phyloP scores from a whole-genome alignment of 1,140 invertebrate genomes.

The Nebria ingens region DNA sequence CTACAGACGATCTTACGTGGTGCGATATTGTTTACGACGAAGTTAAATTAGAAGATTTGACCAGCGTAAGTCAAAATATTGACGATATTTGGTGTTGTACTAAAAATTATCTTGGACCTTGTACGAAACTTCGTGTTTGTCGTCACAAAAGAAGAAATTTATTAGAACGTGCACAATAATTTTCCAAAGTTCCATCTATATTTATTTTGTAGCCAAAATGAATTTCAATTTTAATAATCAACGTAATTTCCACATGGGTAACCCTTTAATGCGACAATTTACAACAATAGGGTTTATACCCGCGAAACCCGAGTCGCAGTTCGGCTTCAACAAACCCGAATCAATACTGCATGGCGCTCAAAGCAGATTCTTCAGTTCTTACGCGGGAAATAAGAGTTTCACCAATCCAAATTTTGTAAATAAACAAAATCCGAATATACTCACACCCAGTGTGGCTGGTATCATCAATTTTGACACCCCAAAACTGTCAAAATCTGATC shows the following conservation, averaged over 20 bases:
- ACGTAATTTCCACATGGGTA: neutral
- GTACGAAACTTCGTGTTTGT: neutral
- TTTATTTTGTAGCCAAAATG: neutral
- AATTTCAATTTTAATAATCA: conserved; percentile 5
- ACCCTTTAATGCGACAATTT: neutral
- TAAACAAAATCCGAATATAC: conserved; percentile 8
- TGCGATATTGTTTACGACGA: neutral
- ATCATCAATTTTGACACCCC: conserved; percentile 11
- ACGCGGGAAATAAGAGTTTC: conserved; percentile 13
- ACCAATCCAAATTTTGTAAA: conserved; percentile 21
- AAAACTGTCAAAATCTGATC: neutral
- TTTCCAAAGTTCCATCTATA: neutral
- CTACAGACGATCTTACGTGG: neutral
- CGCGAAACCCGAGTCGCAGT: neutral
- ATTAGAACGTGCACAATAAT: neutral
- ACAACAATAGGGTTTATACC: neutral
- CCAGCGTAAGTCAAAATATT: neutral
- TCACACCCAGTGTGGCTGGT: neutral
- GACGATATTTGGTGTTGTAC: neutral
- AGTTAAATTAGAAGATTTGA: neutral
- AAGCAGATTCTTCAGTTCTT: neutral
- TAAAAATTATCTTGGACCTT: neutral
- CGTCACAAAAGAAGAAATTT: neutral
- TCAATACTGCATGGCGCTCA: neutral
- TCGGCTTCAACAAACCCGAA: neutral